phyloP scores from a whole-genome alignment of 2,797 vertebrate species.

The Tragelaphus eurycerus region DNA sequence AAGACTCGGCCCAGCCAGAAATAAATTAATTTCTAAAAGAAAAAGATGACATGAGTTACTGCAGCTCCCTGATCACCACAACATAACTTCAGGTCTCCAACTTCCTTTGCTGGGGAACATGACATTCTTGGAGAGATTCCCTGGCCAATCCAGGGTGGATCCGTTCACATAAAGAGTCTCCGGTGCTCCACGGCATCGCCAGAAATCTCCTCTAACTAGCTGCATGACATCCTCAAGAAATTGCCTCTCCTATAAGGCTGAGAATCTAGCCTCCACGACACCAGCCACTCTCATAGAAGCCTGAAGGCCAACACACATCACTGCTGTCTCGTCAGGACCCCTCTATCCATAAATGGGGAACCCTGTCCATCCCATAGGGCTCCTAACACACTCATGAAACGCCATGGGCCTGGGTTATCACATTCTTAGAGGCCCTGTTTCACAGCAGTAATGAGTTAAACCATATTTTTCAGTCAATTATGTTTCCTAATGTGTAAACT shows the following conservation, averaged over 20 bases:
- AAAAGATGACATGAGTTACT: not conserved
- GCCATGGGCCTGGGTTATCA: not conserved
- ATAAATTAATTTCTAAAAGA: not conserved
- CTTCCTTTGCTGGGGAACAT: fast-evolving
- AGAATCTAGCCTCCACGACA: not conserved
- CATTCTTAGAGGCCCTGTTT: not conserved
- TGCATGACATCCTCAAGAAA: not conserved
- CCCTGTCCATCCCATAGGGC: not conserved
- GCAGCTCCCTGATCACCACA: not conserved
- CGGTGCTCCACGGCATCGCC: fast-evolving
- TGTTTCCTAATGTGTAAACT: slow-evolving; percentile 46
- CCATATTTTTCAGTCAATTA: slow-evolving; percentile 49
- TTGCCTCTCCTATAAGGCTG: not conserved
- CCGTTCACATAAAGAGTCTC: fast-evolving
- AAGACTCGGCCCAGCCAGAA: not conserved
- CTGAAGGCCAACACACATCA: not conserved
- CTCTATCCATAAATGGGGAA: not conserved
- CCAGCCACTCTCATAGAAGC: not conserved
- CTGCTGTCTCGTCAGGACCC: not conserved
- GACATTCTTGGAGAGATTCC: not conserved
- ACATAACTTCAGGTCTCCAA: not conserved
- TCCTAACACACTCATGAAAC: not conserved
- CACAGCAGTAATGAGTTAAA: not conserved
- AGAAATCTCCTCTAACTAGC: not conserved
- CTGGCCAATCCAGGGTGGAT: fast-evolving